A percentile compares a stretch with the other conserved stretches of the same genome.
Evolutionary conservation across 2,888 invertebrate species (phyloP).

Genomic region (Lasioglossum marginatum): DNA sequence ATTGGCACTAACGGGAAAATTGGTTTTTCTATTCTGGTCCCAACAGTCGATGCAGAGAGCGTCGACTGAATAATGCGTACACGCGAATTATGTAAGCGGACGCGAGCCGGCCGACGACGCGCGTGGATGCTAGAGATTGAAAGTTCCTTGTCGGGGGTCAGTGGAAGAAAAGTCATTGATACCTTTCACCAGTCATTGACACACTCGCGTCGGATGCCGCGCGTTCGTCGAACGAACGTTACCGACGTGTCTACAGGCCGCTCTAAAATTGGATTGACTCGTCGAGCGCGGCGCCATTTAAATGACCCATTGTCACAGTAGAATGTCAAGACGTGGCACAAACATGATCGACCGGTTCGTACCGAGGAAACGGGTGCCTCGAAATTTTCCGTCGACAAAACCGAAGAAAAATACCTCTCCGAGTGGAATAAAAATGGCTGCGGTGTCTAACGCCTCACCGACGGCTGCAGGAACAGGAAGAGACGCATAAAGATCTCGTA

Average conservation of each 20-base stretch:
- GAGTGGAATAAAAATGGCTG: not conserved
- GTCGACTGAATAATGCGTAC: constrained; percentile 17
- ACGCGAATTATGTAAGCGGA: constrained; percentile 56
- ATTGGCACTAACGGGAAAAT: constrained; percentile 1
- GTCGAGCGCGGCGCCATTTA: constrained; percentile 8
- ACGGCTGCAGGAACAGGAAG: not conserved
- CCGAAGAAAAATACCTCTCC: not conserved
- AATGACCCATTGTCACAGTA: not conserved
- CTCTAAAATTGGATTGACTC: constrained; percentile 9
- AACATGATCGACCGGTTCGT: not conserved
- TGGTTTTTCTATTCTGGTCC: not conserved
- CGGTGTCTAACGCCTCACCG: not conserved
- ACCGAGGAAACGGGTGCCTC: not conserved
- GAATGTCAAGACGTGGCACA: not conserved
- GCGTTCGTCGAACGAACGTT: constrained; percentile 35
- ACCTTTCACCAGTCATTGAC: constrained; percentile 72
- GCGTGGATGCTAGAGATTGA: constrained; percentile 63
- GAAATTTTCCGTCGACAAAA: not conserved
- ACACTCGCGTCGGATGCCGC: constrained; percentile 49
- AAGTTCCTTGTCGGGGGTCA: constrained; percentile 69
- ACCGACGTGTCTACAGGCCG: constrained; percentile 3
- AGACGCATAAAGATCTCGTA: not conserved
- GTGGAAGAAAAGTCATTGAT: constrained; percentile 71
- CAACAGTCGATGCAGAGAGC: not conserved
- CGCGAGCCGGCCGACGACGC: constrained; percentile 18